Conservation (phyloP, 2,113 vertebrate species). For the Anolis sagrei region DNA sequence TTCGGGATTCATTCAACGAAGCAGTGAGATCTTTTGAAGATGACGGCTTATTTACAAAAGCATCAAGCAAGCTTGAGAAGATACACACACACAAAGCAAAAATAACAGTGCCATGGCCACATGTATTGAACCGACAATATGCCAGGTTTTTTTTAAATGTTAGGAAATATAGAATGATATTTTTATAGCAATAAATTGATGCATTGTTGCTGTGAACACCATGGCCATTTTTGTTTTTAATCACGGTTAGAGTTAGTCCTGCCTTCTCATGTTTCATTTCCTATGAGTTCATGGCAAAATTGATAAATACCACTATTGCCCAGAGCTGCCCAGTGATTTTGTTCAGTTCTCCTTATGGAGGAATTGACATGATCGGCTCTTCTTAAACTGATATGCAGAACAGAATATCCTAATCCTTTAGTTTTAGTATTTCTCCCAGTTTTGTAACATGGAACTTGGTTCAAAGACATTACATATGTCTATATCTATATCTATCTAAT, state of each 20-base stretch:
- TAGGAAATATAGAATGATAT: neutral
- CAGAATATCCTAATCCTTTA: neutral
- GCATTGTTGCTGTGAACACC: neutral
- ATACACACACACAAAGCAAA: neutral
- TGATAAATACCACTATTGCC: no score
- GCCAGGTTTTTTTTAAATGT: neutral
- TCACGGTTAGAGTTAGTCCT: neutral
- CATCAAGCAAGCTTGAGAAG: neutral
- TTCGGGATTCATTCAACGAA: neutral
- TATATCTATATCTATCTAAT: no score
- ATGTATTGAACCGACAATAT: neutral
- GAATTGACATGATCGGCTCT: neutral
- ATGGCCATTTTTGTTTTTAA: neutral
- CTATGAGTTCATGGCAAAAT: no score
- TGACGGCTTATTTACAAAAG: rapidly evolving
- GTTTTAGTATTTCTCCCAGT: neutral
- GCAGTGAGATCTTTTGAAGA: slow-evolving; percentile 20
- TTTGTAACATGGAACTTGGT: neutral
- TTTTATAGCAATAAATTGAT: neutral
- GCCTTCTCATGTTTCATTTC: neutral
- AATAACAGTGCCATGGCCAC: neutral
- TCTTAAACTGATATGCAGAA: neutral
- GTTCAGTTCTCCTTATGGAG: neutral
- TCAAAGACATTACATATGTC: no score
- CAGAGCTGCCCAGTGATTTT: neutral